Evolutionary conservation across 2,888 invertebrate genomes (phyloP), one percentile per base, ranked within the genome.

Genomic region (Drosophila quinaria): DNA sequence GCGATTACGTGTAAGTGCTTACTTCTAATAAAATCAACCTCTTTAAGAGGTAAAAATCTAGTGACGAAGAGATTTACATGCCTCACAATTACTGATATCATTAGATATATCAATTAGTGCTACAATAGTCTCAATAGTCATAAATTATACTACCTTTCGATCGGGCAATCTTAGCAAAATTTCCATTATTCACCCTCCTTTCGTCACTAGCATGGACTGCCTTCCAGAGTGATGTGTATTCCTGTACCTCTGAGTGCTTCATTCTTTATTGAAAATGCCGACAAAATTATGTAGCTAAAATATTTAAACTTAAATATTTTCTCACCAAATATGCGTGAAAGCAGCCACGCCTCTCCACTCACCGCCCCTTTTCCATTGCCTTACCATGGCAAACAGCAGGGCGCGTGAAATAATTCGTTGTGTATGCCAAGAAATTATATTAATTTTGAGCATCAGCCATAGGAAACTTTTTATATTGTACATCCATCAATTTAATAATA

Each of bases 401-500:
- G 33, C 58, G 17, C 42, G 50, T 52, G 35, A 71, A 81, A 64
- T 62, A 74, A 58, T 70, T 78, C 19, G 29, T 50, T 60, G 47
- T 51, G 50, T 46, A 42, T 56, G 49, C 56, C 31, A 35, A 64
- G 44, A 79, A 79, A 82, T 68, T 44, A 55, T 60, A 68, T 70
- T 62, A 61, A 69, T 52, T 68, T 62, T 50, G 42, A 47, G 50
- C 52, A 47, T 47, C 37, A 35, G 35, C 35, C 46, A 44, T 58
- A 6, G 46, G 8, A 46, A 61, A 74, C 49, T 63, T 74, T 62
- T 39, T 64, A 44, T 41, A 35, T 39, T 64, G 41, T 35, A 29
- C 64, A 81, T 81, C 64, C 65, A 79, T 82, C 82, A 75, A 72
- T 70, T 69, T 49, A 49, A 76, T 65, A 71, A 78, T 60, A 56